Conservation (phyloP, 2,113 vertebrate species). For the Neolamprologus toae region DNA sequence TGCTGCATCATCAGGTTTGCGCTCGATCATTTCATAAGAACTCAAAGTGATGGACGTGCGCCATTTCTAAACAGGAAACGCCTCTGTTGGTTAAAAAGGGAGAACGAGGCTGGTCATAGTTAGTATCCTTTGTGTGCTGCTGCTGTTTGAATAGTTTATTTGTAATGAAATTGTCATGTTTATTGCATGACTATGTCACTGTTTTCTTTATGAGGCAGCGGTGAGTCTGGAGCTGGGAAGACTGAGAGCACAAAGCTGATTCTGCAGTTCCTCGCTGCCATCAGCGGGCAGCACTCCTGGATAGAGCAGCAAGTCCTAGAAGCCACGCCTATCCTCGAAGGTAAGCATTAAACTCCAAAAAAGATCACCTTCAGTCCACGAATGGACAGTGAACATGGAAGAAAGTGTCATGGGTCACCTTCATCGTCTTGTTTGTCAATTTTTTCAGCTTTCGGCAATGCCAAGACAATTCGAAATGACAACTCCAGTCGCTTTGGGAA, state of each 20-base stretch:
- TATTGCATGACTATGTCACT: not conserved
- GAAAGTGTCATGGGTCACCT: not conserved
- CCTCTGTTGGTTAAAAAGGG: not conserved
- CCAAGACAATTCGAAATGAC: slow-evolving; percentile 70
- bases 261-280: slow-evolving; percentile 92
- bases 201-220: slow-evolving; percentile 63
- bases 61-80: not conserved
- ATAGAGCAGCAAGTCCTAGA: slow-evolving; percentile 98
- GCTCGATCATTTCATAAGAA: not conserved
- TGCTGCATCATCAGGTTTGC: slow-evolving; percentile 96
- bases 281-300: slow-evolving; percentile 97
- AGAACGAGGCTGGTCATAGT: not conserved
- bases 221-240: slow-evolving; percentile 95
- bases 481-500: slow-evolving; percentile 70
- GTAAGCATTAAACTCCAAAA: slow-evolving; percentile 48
- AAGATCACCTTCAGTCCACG: not conserved
- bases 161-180: fast-evolving
- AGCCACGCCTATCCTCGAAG: slow-evolving; percentile 96
- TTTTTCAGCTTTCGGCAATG: slow-evolving; percentile 58
- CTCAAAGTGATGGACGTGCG: fast-evolving
- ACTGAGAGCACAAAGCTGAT: slow-evolving; percentile 97
- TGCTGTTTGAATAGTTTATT: not conserved
- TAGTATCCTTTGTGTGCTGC: not conserved
- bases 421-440: not conserved
- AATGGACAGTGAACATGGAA: not conserved